Evolutionary conservation across 2,113 vertebrate species (phyloP).

Genomic region (Vidua macroura): DNA sequence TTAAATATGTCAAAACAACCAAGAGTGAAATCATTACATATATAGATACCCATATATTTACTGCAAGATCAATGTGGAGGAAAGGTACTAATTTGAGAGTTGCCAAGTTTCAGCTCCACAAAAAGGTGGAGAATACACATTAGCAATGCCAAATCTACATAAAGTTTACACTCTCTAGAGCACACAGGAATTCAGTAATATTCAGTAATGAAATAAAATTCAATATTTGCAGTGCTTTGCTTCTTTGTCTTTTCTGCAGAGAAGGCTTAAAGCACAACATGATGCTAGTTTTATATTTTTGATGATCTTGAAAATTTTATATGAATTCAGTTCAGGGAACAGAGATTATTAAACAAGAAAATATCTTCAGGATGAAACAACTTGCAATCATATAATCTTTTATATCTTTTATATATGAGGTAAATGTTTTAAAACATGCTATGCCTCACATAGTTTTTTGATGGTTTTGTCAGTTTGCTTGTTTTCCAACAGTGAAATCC

Average conservation of each 20-base stretch:
- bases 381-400: neutral
- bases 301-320: neutral
- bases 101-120: neutral
- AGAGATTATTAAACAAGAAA: neutral
- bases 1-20: neutral
- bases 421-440: conserved; percentile 8
- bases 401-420: neutral
- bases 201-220: neutral
- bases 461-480: conserved; percentile 13
- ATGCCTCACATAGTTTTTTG: neutral
- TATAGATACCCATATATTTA: neutral
- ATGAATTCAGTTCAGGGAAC: neutral
- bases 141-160: neutral
- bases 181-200: neutral
- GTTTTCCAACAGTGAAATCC: neutral
- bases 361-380: neutral
- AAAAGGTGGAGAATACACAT: neutral
- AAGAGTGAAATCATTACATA: neutral
- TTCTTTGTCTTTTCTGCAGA: neutral
- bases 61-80: neutral
- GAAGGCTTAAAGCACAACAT: neutral
- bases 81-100: neutral
- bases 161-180: neutral
- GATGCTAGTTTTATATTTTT: neutral
- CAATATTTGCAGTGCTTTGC: neutral